Evolutionary conservation across 2,888 invertebrate species (phyloP), one percentile per base, ranked within the genome.

Genomic region (Melangyna quadrimaculata): DNA sequence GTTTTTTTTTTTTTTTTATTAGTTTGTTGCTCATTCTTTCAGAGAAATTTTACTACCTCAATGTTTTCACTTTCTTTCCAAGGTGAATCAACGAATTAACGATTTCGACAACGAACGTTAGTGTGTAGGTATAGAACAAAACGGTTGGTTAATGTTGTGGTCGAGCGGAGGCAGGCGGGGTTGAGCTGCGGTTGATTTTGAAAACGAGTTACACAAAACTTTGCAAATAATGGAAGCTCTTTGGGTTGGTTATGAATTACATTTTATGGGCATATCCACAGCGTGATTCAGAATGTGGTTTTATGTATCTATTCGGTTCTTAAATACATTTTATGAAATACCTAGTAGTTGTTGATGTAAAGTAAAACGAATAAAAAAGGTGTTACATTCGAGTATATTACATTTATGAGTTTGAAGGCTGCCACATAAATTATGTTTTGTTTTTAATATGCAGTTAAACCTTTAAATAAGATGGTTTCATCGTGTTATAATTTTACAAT

Each of bases 41-140:
- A 51, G 71, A 61, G 69, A 71, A 69, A 80, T 74, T 65, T 79
- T 55, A 67, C 51, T 37, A 61, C 67, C 24, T 22, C 59, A 43
- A 59, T 45, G 72, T 86, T 86, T 72, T 81, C 81, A 86, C 86
- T 86, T 86, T 86, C 86, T 74, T 86, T 19, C 73, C 86, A 86
- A 86, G 86, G 86, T 86, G 72, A 86, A 73, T 69, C 40, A 63
- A 45, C 69, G 70, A 67, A 67, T 67, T 67, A 67, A 67, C 67
- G 22, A 37, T 37, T 29, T 29, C 27, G 27, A 43, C 29, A 48
- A 9, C 19, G 17, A 17, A 8, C 8, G n/a, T n/a, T 27, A 6
- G 27, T 27, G n/a, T n/a, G n/a, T n/a, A n/a, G n/a, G n/a, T n/a
- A n/a, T n/a, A 14, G 14, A 14, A 37, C 37, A n/a, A n/a, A n/a